These are phyloP conservation scores for Drosophila histrio DNA, from an alignment of 2,888 invertebrate species.

Conservation along the genomic window DNA sequence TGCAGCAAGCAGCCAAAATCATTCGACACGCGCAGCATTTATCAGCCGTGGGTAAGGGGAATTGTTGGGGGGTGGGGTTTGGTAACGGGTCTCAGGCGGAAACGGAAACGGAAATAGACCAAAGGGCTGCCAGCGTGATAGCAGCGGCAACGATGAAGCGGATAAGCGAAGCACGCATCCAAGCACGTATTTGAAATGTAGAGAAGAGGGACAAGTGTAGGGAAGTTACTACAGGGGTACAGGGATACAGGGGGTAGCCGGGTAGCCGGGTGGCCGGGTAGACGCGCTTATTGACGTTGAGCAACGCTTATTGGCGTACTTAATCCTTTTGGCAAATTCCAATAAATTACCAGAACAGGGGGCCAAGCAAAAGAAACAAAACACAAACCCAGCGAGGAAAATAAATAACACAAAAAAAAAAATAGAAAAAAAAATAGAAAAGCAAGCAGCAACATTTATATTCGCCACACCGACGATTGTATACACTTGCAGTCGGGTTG, in stretches of 20 bases:
- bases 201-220: neutral
- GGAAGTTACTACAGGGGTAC: too few species aligned
- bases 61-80: neutral
- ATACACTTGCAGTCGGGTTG: too few species aligned
- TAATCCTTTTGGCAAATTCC: constrained; percentile 80
- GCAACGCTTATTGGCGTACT: constrained; percentile 80
- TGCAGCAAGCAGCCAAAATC: constrained; percentile 39
- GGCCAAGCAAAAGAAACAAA: constrained; percentile 22
- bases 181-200: constrained; percentile 10
- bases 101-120: constrained; percentile 65
- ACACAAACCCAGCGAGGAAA: constrained; percentile 13
- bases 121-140: constrained; percentile 47
- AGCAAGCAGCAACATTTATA: too few species aligned
- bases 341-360: constrained; percentile 69
- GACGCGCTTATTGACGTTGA: constrained; percentile 71
- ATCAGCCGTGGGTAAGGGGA: constrained; percentile 30
- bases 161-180: constrained; percentile 28
- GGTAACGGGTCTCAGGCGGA: constrained; percentile 19
- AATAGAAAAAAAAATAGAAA: neutral
- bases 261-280: neutral
- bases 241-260: neutral
- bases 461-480: too few species aligned
- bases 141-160: constrained; percentile 5
- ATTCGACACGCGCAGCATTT: constrained; percentile 67
- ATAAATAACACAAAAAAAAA: constrained; percentile 1